A percentile compares a stretch with the other conserved stretches of the same genome.
Conservation (phyloP, 2,797 vertebrate species). For the Gila robusta region DNA sequence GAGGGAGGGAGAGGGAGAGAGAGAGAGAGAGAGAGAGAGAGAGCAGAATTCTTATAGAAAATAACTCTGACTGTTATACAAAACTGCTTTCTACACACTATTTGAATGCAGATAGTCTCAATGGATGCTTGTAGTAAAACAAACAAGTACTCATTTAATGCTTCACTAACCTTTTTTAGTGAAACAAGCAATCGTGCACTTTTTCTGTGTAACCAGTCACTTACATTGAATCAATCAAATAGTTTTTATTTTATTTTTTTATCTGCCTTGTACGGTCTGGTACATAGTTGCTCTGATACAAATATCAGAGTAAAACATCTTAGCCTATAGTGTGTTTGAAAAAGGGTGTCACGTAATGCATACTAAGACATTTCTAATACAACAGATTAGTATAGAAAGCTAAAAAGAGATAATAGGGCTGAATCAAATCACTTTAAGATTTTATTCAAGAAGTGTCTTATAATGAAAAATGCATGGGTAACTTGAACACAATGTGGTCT, state of each 20-base stretch:
- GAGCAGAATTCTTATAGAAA: conserved; percentile 33
- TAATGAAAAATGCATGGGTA: neutral
- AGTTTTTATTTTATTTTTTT: neutral
- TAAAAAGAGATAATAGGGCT: neutral
- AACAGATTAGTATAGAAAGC: neutral
- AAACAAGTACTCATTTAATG: conserved; percentile 53
- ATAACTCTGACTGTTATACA: conserved; percentile 4
- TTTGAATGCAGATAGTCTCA: conserved; percentile 30
- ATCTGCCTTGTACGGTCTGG: neutral
- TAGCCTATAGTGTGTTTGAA: neutral
- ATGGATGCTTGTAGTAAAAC: conserved; percentile 18
- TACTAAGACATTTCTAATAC: neutral
- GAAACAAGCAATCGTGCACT: neutral
- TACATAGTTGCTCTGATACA: neutral
- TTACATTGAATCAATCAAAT: conserved; percentile 4
- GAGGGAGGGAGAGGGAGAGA: no score
- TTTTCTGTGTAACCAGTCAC: neutral
- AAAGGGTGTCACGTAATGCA: neutral
- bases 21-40: no score
- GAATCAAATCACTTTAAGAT: neutral
- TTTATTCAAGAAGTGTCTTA: neutral
- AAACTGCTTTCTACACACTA: conserved; percentile 28
- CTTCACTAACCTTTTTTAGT: conserved; percentile 34
- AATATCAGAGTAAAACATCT: neutral
- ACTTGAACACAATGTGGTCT: neutral